phyloP scores from a whole-genome alignment of 2,113 vertebrate genomes.

The Amblyornis subalaris region DNA sequence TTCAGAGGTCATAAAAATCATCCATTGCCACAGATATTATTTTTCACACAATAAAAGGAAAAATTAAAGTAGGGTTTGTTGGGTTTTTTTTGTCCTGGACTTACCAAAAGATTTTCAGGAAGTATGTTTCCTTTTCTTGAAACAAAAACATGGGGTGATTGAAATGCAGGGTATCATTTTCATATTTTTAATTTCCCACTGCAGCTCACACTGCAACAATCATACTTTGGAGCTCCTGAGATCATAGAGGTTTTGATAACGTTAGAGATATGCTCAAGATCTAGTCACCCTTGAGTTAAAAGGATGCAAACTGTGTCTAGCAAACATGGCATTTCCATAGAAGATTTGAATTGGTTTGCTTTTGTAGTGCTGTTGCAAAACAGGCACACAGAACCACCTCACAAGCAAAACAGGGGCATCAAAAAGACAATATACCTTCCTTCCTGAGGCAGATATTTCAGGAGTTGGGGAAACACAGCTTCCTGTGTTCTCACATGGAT shows the following conservation, averaged over 20 bases:
- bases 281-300: conserved; percentile 44
- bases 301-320: conserved; percentile 47
- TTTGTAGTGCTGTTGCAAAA: conserved; percentile 51
- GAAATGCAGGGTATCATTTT: conserved; percentile 40
- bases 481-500: conserved; percentile 77
- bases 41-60: conserved; percentile 24
- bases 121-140: conserved; percentile 40
- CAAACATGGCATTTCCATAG: conserved; percentile 53
- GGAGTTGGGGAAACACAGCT: conserved; percentile 72
- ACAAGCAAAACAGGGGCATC: conserved; percentile 69
- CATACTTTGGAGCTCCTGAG: neutral
- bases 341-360: conserved; percentile 54
- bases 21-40: neutral
- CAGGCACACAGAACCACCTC: conserved; percentile 38
- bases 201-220: neutral
- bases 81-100: neutral
- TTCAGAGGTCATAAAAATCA: conserved; percentile 35
- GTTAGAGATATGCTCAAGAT: conserved; percentile 37
- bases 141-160: neutral
- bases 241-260: conserved; percentile 31
- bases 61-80: neutral
- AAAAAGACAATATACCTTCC: conserved; percentile 77
- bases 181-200: conserved; percentile 44
- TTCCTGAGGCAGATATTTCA: conserved; percentile 78
- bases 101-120: conserved; percentile 28